Evolutionary conservation across 2,113 vertebrate genomes (phyloP), one percentile per base, ranked within the genome.

Genomic region (Nanorana parkeri): DNA sequence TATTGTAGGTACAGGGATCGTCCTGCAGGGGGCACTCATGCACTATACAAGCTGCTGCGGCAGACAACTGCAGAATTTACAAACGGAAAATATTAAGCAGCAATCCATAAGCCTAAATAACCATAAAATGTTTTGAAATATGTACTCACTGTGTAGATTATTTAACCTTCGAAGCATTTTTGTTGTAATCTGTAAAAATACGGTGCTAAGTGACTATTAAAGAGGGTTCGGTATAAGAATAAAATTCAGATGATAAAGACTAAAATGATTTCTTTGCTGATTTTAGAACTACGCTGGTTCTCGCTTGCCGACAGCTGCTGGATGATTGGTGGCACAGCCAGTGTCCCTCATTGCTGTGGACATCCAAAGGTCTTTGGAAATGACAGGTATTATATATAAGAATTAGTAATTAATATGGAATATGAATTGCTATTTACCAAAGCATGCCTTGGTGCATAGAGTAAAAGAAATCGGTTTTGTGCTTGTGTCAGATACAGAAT

Each of bases 21-120:
- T 74, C 77, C 79, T 74, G 23, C 66, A 74, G 79, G 60, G 69
- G 79, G 79, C 69, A 74, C 19, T 74, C 11, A 32, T 81, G 79
- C 24, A 55, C 21, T 54, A n/a, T 32, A 26, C 1, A 81, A 81
- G 58, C 17, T 24, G 15, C n/a, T 23, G 1, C 47, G 20, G n/a
- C 13, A 29, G 26, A 2, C 56, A 16, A 64, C 41, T 17, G 36
- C 41, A 74, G 32, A 47, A 64, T 71, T 47, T n/a, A 56, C 32
- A 66, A 56, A 21, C 16, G 58, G 13, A 58, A n/a, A 41, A 41
- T 64, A 20, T 24, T 54, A 17, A 64, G 32, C n/a, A 32, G 6
- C 24, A 28, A 21, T 29, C 78, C 24, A 71, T 54, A 81, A 55
- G 52, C 24, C 56, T 72, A 74, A 66, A 81, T 81, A 73, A 63